Conservation (phyloP, 2,797 vertebrate genomes). For the Aselliscus stoliczkanus region DNA sequence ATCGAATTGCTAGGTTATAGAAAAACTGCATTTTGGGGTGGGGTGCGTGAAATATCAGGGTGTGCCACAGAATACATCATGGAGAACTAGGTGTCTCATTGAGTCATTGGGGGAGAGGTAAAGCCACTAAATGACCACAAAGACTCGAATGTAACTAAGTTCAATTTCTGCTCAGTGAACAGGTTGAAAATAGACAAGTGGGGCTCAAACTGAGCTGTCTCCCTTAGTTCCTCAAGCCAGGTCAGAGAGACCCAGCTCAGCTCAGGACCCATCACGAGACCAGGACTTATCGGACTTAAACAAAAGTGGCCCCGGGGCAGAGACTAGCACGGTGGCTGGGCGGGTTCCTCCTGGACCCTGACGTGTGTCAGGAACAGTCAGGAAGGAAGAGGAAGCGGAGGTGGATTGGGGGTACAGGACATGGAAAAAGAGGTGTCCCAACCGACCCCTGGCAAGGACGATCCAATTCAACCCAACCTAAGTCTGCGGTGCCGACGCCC, state of each 20-base stretch:
- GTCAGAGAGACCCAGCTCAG: neutral
- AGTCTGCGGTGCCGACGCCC: neutral
- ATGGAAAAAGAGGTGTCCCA: neutral
- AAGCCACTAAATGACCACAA: neutral
- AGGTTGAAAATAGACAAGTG: neutral
- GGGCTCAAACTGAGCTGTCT: neutral
- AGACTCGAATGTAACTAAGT: neutral
- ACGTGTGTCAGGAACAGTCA: neutral
- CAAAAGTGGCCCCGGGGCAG: neutral
- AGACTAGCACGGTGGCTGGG: neutral
- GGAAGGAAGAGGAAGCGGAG: neutral
- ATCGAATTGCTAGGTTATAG: neutral
- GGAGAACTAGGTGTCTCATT: neutral
- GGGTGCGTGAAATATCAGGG: neutral
- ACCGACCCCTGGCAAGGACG: neutral
- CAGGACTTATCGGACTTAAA: neutral
- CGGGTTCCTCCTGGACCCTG: neutral
- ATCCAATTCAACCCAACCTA: neutral
- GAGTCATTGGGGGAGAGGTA: neutral
- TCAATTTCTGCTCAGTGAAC: neutral
- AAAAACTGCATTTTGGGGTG: neutral
- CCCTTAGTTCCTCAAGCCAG: neutral
- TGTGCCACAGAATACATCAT: neutral
- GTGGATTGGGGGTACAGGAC: no score
- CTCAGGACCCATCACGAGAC: neutral